Evolutionary conservation across 2,888 invertebrate species (phyloP).

Genomic region (Amblyteles armatorius): DNA sequence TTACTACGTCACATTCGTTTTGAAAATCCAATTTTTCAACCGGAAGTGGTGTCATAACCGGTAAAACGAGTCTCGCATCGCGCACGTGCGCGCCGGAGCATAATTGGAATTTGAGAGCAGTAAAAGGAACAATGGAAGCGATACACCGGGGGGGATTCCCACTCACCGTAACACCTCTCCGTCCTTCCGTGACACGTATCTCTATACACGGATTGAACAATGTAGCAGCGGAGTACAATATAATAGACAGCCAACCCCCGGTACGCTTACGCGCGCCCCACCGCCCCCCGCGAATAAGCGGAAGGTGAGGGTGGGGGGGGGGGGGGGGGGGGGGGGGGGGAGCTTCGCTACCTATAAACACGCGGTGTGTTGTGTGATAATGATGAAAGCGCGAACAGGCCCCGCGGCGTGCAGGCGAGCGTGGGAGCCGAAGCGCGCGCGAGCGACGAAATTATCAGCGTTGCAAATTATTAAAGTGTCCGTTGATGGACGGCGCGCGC

Average conservation of each 20-base stretch:
- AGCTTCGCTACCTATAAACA: not conserved
- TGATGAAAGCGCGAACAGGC: slow-evolving; percentile 25
- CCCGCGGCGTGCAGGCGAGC: slow-evolving; percentile 9
- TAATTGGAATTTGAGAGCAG: slow-evolving; percentile 62
- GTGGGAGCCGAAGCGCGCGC: slow-evolving; percentile 35
- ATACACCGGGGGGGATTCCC: not conserved
- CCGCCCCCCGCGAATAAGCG: slow-evolving; percentile 4
- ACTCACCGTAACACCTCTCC: slow-evolving; percentile 15
- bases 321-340: too few relatives aligned
- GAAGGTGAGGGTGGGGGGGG: too few relatives aligned
- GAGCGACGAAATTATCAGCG: slow-evolving; percentile 61
- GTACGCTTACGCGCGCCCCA: slow-evolving; percentile 2
- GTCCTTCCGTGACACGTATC: slow-evolving; percentile 6
- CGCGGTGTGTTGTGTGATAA: slow-evolving; percentile 5
- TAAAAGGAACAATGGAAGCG: slow-evolving; percentile 58
- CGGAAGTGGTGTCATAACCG: not conserved
- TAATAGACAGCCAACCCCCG: slow-evolving; percentile 42
- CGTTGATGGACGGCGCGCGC: slow-evolving; percentile 48
- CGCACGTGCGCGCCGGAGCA: not conserved
- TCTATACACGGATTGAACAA: slow-evolving; percentile 2
- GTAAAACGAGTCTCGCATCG: not conserved
- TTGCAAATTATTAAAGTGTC: slow-evolving; percentile 64
- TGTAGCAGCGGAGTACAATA: slow-evolving; percentile 37
- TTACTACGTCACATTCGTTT: too few relatives aligned
- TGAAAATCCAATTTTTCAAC: too few relatives aligned